These are phyloP conservation scores for Sternotherus odoratus DNA, from an alignment of 2,797 vertebrate genomes.

Conservation along the genomic window DNA sequence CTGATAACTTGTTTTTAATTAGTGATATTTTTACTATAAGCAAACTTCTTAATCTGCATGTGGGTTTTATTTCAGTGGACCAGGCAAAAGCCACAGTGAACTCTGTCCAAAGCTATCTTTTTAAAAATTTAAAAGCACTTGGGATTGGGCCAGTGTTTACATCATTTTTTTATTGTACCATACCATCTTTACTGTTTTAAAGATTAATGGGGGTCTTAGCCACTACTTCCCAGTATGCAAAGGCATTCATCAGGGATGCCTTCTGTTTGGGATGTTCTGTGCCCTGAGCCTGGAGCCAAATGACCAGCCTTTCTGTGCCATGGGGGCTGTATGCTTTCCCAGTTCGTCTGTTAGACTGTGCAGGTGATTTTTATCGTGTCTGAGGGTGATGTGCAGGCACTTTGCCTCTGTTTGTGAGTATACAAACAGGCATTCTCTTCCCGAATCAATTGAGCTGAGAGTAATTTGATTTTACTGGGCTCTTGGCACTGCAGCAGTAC, in stretches of 20 bases:
- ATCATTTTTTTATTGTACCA: not conserved
- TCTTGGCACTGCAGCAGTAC: not conserved
- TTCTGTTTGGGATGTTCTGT: not conserved
- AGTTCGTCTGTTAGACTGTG: not conserved
- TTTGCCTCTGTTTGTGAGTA: not conserved
- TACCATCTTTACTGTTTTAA: not conserved
- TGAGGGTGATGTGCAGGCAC: not conserved
- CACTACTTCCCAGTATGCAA: not conserved
- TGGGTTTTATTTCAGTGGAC: not conserved
- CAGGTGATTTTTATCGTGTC: not conserved
- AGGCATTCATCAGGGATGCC: not conserved
- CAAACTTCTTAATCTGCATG: not conserved
- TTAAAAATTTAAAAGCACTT: not conserved
- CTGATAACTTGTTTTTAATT: not conserved
- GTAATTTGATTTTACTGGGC: not conserved
- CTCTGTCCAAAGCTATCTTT: not conserved
- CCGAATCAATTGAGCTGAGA: not conserved
- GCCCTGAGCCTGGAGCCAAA: not conserved
- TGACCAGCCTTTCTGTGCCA: not conserved
- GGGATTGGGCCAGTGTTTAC: not conserved
- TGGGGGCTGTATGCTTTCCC: not conserved
- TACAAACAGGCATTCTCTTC: not conserved
- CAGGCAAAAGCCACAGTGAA: not conserved
- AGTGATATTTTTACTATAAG: not conserved
- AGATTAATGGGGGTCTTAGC: not conserved